A percentile compares a stretch with the other conserved stretches of the same genome.
Conservation (phyloP, 2,888 invertebrate genomes). For the Leucozona laternaria region DNA sequence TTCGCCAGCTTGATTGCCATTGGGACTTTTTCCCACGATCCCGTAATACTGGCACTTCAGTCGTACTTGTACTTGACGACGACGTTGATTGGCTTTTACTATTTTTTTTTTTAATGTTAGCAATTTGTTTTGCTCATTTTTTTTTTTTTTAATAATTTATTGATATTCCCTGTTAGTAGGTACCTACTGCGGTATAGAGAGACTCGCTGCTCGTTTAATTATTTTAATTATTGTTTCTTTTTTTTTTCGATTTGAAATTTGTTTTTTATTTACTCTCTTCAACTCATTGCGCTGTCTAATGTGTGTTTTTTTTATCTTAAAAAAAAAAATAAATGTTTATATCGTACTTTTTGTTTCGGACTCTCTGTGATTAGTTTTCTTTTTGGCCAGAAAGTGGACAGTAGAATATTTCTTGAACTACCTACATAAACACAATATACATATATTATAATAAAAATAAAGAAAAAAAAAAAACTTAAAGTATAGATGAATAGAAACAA, state of each 20-base stretch:
- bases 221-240: constrained; percentile 40
- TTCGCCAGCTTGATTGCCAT: too few species aligned
- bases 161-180: constrained; percentile 23
- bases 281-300: constrained; percentile 30
- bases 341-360: constrained; percentile 36
- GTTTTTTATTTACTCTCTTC: constrained; percentile 2
- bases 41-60: background rate
- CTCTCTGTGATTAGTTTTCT: constrained; percentile 61
- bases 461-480: constrained; percentile 16
- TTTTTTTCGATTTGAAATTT: constrained; percentile 23
- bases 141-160: constrained; percentile 20
- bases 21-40: background rate
- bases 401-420: constrained; percentile 46
- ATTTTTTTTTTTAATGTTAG: constrained; percentile 4
- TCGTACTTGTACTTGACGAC: constrained; percentile 32
- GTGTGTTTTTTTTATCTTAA: constrained; percentile 14
- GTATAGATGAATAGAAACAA: constrained; percentile 31
- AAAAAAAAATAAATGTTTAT: constrained; percentile 15
- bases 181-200: constrained; percentile 17
- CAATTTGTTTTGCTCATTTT: constrained; percentile 12
- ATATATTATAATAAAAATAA: background rate
- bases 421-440: too few species aligned
- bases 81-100: constrained; percentile 29
- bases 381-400: constrained; percentile 67
- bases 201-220: constrained; percentile 24